Evolutionary conservation across 1,140 invertebrate species (phyloP), one percentile per base, ranked within the genome.

Genomic region (Alviniconcha marisindica): DNA sequence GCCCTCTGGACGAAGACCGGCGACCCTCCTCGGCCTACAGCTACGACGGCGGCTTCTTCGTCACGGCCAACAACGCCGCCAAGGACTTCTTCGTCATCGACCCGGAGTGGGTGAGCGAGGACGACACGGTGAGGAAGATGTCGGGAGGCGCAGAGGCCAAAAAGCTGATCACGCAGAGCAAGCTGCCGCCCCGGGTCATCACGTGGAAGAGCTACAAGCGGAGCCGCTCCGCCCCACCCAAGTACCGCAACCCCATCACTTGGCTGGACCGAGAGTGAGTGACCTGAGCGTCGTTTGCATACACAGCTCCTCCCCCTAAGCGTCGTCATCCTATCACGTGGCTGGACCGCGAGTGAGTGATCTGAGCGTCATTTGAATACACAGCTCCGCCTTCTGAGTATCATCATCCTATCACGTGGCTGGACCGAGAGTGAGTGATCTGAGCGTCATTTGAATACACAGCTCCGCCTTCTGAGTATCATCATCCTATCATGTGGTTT

Each of bases 31-130:
- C 48, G 0, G 42, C 81, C 21, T 82, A 82, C 71, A 76, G 69
- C 56, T 82, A 82, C 73, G 81, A 82, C 73, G 81, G 81, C 73
- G 81, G 81, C 48, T 54, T 82, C 71, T 82, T 82, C 54, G 48
- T 76, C 54, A 76, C 48, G 18, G 69, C 69, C 54, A 76, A 74
- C 73, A 74, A 74, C 69, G 36, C 54, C 18, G 10, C 18, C 28
- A 80, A 80, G 38, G 81, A 82, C 54, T 82, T 82, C 71, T 82
- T 82, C 54, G 71, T 82, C 71, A 82, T 82, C 48, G 51, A 82
- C 54, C 81, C 81, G 36, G 81, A 82, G n/a, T 82, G 81, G 81
- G 81, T 82, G 10, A 76, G 69, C 38, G 81, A 82, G 54, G 81
- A 77, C 14, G 28, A 38, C 12, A 42, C 48, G 0, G 51, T 77